These are phyloP conservation scores for Morinoia aosen DNA, from an alignment of 2,888 invertebrate species.

Conservation along the genomic window DNA sequence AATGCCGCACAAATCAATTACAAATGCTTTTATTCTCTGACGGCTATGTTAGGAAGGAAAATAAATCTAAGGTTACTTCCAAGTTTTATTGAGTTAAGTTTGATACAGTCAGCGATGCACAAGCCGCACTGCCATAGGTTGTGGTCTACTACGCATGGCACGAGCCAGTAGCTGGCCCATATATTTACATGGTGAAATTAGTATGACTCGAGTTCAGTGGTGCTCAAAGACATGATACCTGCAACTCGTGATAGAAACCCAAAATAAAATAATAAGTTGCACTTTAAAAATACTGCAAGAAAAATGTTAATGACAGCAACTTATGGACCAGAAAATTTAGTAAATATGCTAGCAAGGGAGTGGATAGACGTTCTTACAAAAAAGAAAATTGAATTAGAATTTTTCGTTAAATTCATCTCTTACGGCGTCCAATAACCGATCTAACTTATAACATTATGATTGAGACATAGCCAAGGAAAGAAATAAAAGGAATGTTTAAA, in stretches of 20 bases:
- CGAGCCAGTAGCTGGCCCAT: slow-evolving; percentile 18
- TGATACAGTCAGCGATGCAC: slow-evolving; percentile 35
- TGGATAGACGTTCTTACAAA: background rate
- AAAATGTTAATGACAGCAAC: background rate
- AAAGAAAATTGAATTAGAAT: background rate
- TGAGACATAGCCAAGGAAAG: background rate
- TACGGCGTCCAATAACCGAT: background rate
- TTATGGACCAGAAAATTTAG: background rate
- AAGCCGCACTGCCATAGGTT: slow-evolving; percentile 23
- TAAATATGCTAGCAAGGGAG: background rate
- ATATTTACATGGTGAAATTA: background rate
- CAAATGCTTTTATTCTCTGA: too few species aligned
- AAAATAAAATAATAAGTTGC: background rate
- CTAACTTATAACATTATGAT: background rate
- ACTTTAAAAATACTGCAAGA: background rate
- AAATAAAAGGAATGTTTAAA: slow-evolving; percentile 1
- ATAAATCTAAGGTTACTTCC: background rate
- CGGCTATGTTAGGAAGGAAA: background rate
- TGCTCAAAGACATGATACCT: background rate
- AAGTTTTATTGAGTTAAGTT: slow-evolving; percentile 33
- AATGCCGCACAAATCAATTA: too few species aligned
- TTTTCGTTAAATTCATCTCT: background rate
- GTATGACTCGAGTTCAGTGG: background rate
- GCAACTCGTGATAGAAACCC: background rate
- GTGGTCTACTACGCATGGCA: slow-evolving; percentile 27